Evolutionary conservation across 2,888 invertebrate genomes (phyloP).

Genomic region (Xylota segnis): DNA sequence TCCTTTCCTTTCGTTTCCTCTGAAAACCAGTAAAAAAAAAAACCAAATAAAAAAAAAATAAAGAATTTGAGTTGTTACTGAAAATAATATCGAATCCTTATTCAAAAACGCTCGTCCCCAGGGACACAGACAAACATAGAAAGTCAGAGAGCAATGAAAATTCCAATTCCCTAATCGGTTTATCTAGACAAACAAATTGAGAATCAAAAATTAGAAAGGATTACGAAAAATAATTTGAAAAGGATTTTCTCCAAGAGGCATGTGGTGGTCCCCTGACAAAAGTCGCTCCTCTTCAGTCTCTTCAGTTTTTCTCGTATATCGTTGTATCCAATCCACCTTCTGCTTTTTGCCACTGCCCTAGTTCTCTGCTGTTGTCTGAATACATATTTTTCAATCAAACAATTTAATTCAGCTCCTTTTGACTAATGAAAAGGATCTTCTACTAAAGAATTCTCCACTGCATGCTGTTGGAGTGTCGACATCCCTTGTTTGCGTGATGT

Average conservation of each 20-base stretch:
- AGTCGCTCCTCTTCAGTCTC: not conserved
- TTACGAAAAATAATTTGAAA: constrained; percentile 60
- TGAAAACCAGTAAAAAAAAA: not conserved
- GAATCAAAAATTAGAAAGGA: constrained; percentile 57
- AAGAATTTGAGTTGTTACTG: constrained; percentile 5
- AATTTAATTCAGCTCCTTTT: constrained; percentile 36
- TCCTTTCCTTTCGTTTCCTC: constrained; percentile 17
- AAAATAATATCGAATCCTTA: constrained; percentile 28
- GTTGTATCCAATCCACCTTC: not conserved
- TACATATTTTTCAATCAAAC: constrained; percentile 55
- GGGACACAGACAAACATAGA: constrained; percentile 10
- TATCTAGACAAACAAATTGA: constrained; percentile 54
- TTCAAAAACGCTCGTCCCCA: constrained; percentile 7
- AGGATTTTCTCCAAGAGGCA: constrained; percentile 23
- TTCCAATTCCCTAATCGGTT: constrained; percentile 56
- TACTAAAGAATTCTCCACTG: not conserved
- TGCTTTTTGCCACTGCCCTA: constrained; percentile 6
- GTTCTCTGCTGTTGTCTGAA: constrained; percentile 29
- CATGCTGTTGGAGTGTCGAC: constrained; percentile 25
- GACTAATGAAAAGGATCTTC: constrained; percentile 33
- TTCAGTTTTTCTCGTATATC: not conserved
- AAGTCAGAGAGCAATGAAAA: constrained; percentile 1
- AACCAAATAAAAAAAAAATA: not conserved
- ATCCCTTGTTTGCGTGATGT: constrained; percentile 35
- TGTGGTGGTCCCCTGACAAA: constrained; percentile 7